These are phyloP conservation scores for Fragum fragum DNA, from an alignment of 2,888 invertebrate species.

Conservation along the genomic window DNA sequence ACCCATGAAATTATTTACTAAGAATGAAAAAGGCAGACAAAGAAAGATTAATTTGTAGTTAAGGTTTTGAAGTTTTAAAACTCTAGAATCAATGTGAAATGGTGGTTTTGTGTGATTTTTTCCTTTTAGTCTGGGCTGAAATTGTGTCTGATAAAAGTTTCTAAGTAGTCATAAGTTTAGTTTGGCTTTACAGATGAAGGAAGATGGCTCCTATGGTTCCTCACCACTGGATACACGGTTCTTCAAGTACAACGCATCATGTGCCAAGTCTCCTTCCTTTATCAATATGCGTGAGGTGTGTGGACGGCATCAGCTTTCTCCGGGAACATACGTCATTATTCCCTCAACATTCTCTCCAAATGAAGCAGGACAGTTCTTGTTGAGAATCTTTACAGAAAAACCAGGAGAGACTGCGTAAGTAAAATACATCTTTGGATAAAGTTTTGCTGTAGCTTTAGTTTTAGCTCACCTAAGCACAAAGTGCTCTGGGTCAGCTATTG, in stretches of 20 bases:
- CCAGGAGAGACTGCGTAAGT: constrained; percentile 81
- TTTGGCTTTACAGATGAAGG: constrained; percentile 72
- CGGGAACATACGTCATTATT: constrained; percentile 97
- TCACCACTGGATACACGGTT: constrained; percentile 93
- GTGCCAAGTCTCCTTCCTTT: constrained; percentile 96
- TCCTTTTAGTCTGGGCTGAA: no score
- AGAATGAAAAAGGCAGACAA: no score
- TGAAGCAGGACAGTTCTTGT: constrained; percentile 97
- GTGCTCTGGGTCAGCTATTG: no score
- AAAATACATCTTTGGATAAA: not conserved
- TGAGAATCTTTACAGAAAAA: constrained; percentile 97
- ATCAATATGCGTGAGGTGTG: constrained; percentile 98
- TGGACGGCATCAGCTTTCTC: constrained; percentile 96
- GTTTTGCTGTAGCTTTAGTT: no score
- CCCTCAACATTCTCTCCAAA: constrained; percentile 99
- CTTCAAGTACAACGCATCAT: constrained; percentile 98
- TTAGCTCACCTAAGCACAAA: no score
- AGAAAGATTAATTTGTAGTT: no score
- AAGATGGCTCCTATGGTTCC: constrained; percentile 53
- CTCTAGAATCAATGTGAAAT: no score
- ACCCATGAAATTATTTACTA: no score
- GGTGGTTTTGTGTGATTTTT: no score
- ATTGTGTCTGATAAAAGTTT: no score
- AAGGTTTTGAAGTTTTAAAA: no score
- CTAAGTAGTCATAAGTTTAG: no score